Base-by-base conservation (phyloP, 1,140 invertebrate species). In the Drusus annulatus region DNA sequence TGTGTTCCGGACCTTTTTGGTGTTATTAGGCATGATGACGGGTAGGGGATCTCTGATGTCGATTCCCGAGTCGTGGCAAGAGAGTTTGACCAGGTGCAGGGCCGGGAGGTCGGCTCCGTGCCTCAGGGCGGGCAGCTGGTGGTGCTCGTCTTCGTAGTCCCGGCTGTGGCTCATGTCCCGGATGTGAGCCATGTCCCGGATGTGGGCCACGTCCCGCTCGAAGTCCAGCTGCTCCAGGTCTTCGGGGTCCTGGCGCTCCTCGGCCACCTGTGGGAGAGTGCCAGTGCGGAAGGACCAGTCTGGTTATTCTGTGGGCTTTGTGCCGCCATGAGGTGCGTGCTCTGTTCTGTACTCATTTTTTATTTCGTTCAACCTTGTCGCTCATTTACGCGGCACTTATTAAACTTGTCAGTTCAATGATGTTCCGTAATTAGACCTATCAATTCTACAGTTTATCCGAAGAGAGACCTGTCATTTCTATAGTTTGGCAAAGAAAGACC, bases 31-130 rank as follows among this genome's bases (percentile, higher is more conserved):
- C 10, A 86, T 87, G 68, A 89, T 86, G 75, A 87, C 85, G 45
- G 90, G 85, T 52, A 90, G 82, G 76, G 93, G 93, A 85, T 96
- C 95, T 84, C 94, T 91, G 82, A 96, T 96, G 88, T 96, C 95
- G 85, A 96, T 96, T 83, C 95, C 95, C n/a, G 95, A 96, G 90
- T 96, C 95, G 87, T 96, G 95, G 90, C 94, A 96, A 82, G 94
- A 95, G 80, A 93, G 91, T 88, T 96, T 96, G 83, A 93, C 91
- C 86, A 93, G 91, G 85, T 90, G 88, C 10, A 87, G 87, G 0
- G 87, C 88, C 7, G 82, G 82, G 21, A 81, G 87, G 85, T 86
- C 87, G 85, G 71, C 84, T 15, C 63, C 58, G 63, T 71, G 58
- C 25, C n/a, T 50, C 28, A 17, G 8, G 36, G 23, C 13, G 50